phyloP scores from a whole-genome alignment of 2,888 invertebrate genomes.

The Limnephilus marmoratus region DNA sequence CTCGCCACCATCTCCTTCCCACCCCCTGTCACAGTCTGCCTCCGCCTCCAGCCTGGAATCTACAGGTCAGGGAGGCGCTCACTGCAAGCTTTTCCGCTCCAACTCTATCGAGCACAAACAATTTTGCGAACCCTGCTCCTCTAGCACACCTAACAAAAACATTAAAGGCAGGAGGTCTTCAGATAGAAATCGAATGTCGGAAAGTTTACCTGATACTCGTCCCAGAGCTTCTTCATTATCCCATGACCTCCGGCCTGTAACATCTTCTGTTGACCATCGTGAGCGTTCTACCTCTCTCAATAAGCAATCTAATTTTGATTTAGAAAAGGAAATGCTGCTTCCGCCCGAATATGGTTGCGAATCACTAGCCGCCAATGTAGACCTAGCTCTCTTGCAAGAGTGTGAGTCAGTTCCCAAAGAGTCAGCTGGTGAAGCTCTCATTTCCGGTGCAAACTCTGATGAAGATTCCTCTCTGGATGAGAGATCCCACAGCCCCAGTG shows the following conservation, averaged over 20 bases:
- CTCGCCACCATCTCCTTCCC: slow-evolving; percentile 73
- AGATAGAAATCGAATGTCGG: slow-evolving; percentile 32
- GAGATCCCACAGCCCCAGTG: slow-evolving; percentile 65
- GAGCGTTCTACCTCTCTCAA: slow-evolving; percentile 51
- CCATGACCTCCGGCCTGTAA: slow-evolving; percentile 63
- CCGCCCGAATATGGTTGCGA: slow-evolving; percentile 51
- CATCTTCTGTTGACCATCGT: neutral
- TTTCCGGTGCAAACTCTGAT: slow-evolving; percentile 81
- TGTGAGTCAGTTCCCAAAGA: slow-evolving; percentile 75
- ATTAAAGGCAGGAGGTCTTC: slow-evolving; percentile 43
- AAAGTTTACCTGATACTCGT: slow-evolving; percentile 53
- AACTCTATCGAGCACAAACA: slow-evolving; percentile 66
- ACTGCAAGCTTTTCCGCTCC: slow-evolving; percentile 64
- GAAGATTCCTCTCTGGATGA: slow-evolving; percentile 71
- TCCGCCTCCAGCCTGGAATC: slow-evolving; percentile 63
- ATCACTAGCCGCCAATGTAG: slow-evolving; percentile 54
- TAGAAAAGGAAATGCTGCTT: slow-evolving; percentile 53
- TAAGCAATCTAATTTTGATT: slow-evolving; percentile 48
- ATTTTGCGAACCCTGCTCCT: slow-evolving; percentile 13
- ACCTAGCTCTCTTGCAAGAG: slow-evolving; percentile 61
- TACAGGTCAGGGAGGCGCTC: slow-evolving; percentile 56
- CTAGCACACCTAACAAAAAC: slow-evolving; percentile 62
- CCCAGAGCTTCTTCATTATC: slow-evolving; percentile 66
- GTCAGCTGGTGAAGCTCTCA: slow-evolving; percentile 82
- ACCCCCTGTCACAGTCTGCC: slow-evolving; percentile 62